Conservation (phyloP, 2,888 invertebrate species). For the Polydrusus cervinus region DNA sequence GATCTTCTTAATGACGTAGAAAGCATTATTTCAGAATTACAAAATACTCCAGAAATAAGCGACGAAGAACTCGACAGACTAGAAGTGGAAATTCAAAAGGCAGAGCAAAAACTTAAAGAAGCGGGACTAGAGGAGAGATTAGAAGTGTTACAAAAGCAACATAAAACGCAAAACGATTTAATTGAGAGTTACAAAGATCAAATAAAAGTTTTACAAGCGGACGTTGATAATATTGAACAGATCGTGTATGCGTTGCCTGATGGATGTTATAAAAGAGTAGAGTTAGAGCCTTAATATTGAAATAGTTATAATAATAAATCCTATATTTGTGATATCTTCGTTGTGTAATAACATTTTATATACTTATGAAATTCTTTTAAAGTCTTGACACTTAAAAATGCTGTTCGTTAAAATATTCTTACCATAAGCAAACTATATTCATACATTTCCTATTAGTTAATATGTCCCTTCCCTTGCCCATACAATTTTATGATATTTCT, state of each 20-base stretch:
- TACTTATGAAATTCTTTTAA: not conserved
- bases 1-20: slow-evolving; percentile 86
- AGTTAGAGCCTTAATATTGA: slow-evolving; percentile 79
- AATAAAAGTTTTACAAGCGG: slow-evolving; percentile 78
- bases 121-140: slow-evolving; percentile 86
- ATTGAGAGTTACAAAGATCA: slow-evolving; percentile 88
- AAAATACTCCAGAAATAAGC: slow-evolving; percentile 83
- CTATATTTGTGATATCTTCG: slow-evolving; percentile 6
- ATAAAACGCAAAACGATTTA: slow-evolving; percentile 75
- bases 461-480: no score
- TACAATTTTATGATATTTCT: no score
- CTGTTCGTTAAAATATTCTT: no score
- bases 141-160: slow-evolving; percentile 81
- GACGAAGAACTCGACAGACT: slow-evolving; percentile 77
- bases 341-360: not conserved
- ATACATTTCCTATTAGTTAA: no score
- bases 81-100: slow-evolving; percentile 78
- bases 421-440: no score
- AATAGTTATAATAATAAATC: not conserved
- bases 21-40: slow-evolving; percentile 84
- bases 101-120: slow-evolving; percentile 81
- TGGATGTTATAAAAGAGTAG: slow-evolving; percentile 85
- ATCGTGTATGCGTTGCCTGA: slow-evolving; percentile 87
- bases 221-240: slow-evolving; percentile 88
- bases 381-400: no score